phyloP scores from a whole-genome alignment of 2,113 vertebrate genomes.

The Perca flavescens region DNA sequence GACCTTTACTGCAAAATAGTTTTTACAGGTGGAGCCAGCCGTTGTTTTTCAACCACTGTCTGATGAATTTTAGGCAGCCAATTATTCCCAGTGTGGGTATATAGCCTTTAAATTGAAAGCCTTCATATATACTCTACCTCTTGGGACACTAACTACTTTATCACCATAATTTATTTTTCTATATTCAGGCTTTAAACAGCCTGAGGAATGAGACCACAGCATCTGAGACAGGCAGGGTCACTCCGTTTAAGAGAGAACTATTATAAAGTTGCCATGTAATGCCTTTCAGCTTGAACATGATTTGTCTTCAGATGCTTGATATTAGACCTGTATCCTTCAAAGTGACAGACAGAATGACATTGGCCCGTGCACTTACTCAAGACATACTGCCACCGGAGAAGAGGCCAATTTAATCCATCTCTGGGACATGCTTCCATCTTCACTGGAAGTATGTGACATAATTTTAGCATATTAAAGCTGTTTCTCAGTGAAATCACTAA shows the following conservation, averaged over 20 bases:
- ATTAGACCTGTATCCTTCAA: conserved; percentile 68
- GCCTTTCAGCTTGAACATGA: conserved; percentile 45
- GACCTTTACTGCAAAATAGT: conserved; percentile 30
- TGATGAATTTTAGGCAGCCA: conserved; percentile 11
- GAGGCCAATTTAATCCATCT: conserved; percentile 61
- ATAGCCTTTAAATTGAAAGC: conserved; percentile 40
- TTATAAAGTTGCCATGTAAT: conserved; percentile 54
- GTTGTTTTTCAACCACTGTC: conserved; percentile 32
- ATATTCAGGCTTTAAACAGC: conserved; percentile 29
- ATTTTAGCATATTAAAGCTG: conserved; percentile 78
- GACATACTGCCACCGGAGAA: conserved; percentile 56
- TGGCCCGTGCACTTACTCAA: conserved; percentile 55
- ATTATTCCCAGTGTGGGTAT: conserved; percentile 23
- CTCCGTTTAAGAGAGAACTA: conserved; percentile 35
- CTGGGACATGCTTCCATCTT: conserved; percentile 61
- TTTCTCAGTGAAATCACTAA: conserved; percentile 71
- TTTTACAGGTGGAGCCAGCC: conserved; percentile 31
- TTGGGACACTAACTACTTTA: conserved; percentile 30
- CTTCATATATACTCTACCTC: conserved; percentile 25
- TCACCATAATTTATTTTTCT: conserved; percentile 17
- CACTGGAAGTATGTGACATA: conserved; percentile 54
- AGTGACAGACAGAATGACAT: conserved; percentile 59
- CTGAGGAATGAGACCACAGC: conserved; percentile 22
- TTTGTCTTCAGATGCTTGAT: conserved; percentile 61
- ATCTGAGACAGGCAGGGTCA: conserved; percentile 32